Base-by-base conservation (phyloP, 2,113 vertebrate genomes). In the Campylomormyrus tamandua region DNA sequence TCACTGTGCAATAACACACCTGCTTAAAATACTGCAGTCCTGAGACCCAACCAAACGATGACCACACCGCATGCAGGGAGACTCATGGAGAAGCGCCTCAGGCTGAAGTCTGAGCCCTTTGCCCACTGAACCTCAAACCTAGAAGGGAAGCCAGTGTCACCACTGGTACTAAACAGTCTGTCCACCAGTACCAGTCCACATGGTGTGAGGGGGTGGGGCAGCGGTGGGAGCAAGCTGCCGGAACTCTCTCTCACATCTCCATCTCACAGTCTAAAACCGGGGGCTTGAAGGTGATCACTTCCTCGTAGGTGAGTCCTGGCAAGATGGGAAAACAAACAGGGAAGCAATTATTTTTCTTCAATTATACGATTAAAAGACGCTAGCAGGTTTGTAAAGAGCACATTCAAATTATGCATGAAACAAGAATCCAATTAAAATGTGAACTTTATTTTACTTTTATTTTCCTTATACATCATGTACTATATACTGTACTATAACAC, bases 281-380 rank as follows among this genome's bases (percentile, higher is more conserved):
- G 0, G 97, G 97, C 94, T 96, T 97, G 83, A 99, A 99, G 95
- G 97, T 99, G 92, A 97, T 24, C 1, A 99, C 97, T 94, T 98
- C 98, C 27, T 99, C 98, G 0, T 98, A 98, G 84, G 98, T 99
- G 94, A 99, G 95, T 91, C 97, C 98, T 99, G 90, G 84, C 50
- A 87, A 46, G n/a, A 35, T 21, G 2, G 17, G 3, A 48, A 83
- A 21, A 19, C 2, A 35, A 13, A n/a, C 0, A 27, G 17, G 8
- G 5, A 83, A 83, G 7, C 15, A 83, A 45, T 5, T 1, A 83
- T 46, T 39, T 1, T 46, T 45, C 19, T 42, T 21, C 17, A 83
- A 10, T 46, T 83, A 83, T 39, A 46, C 3, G 5, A 46, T 46
- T 46, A 46, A 83, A 11, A 42, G 31, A 80, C 21, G 1, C 80